phyloP scores from a whole-genome alignment of 2,888 invertebrate species.

The Autographa pulchrina region DNA sequence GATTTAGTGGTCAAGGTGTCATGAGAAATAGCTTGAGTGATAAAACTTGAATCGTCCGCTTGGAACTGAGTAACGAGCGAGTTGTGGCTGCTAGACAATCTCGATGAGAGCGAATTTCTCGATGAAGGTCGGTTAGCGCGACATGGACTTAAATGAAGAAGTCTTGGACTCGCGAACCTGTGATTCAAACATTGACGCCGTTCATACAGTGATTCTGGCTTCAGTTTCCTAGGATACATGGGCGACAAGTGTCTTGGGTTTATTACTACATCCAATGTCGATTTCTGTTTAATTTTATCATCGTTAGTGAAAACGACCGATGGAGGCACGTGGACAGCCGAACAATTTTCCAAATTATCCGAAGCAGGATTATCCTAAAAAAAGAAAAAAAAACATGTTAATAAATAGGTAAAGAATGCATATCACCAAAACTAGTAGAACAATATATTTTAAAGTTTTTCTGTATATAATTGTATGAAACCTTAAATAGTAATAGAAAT shows the following conservation, averaged over 20 bases:
- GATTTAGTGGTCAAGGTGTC: constrained; percentile 92
- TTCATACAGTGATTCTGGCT: constrained; percentile 80
- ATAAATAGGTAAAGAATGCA: background rate
- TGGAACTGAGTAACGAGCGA: constrained; percentile 93
- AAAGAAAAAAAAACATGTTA: constrained; percentile 47
- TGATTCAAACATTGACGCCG: constrained; percentile 82
- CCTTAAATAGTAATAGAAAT: no score
- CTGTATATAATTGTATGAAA: no score
- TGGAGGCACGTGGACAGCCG: constrained; percentile 72
- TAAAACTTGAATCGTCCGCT: constrained; percentile 95
- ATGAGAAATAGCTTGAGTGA: constrained; percentile 96
- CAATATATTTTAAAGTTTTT: no score
- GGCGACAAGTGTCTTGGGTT: constrained; percentile 76
- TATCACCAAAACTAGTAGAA: background rate
- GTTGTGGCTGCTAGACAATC: constrained; percentile 95
- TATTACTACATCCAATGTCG: constrained; percentile 70
- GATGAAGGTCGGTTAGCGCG: constrained; percentile 92
- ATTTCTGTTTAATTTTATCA: constrained; percentile 64
- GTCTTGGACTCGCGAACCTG: constrained; percentile 82
- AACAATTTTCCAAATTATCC: constrained; percentile 65
- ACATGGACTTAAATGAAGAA: constrained; percentile 90
- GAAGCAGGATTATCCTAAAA: constrained; percentile 80
- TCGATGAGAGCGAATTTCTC: constrained; percentile 93
- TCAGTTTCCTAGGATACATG: constrained; percentile 79
- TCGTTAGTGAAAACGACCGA: constrained; percentile 72